Evolutionary conservation across 2,797 vertebrate species (phyloP).

Genomic region (Heterohyrax brucei): DNA sequence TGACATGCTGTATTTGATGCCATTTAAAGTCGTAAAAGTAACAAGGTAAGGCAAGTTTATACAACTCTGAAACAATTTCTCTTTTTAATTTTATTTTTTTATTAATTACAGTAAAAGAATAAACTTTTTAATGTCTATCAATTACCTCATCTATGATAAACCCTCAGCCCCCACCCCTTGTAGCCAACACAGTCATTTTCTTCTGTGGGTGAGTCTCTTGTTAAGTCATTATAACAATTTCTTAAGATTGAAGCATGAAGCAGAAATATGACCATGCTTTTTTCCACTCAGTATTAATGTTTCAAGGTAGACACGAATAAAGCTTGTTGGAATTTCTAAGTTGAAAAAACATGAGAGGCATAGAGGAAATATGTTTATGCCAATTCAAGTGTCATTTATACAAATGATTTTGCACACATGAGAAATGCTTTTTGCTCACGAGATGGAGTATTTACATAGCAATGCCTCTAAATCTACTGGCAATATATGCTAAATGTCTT

Average conservation of each 20-base stretch:
- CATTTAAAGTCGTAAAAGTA: constrained; percentile 58
- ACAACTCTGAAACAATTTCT: constrained; percentile 44
- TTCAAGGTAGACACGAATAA: constrained; percentile 67
- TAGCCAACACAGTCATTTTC: no score
- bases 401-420: constrained; percentile 69
- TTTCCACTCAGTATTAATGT: constrained; percentile 68
- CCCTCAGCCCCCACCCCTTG: no score
- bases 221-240: constrained; percentile 33
- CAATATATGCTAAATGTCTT: constrained; percentile 83
- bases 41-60: constrained; percentile 46
- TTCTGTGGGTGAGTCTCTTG: no score
- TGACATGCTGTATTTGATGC: not conserved
- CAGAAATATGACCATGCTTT: constrained; percentile 77
- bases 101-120: no score
- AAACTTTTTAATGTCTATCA: no score
- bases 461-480: constrained; percentile 70
- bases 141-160: no score
- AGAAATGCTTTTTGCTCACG: constrained; percentile 81
- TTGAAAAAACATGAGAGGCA: constrained; percentile 72
- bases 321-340: constrained; percentile 73
- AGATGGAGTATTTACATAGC: constrained; percentile 82
- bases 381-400: constrained; percentile 70
- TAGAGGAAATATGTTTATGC: constrained; percentile 68
- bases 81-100: no score
- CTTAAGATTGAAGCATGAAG: constrained; percentile 54